A percentile compares a stretch with the other conserved stretches of the same genome.
phyloP scores from a whole-genome alignment of 2,797 vertebrate genomes.

The Paedocypris micromegethes region DNA sequence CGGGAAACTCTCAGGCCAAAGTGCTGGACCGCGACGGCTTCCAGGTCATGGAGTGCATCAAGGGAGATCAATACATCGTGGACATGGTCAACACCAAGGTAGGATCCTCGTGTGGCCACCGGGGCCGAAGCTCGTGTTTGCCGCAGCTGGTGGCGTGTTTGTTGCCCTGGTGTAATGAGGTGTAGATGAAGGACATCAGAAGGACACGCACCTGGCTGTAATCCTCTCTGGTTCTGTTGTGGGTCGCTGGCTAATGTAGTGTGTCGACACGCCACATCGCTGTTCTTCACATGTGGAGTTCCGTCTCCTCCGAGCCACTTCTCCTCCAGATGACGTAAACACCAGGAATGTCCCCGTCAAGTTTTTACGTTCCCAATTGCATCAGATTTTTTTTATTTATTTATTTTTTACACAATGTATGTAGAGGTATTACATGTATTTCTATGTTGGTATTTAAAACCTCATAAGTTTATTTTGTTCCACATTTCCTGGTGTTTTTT shows the following conservation, averaged over 20 bases:
- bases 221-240: slow-evolving; percentile 30
- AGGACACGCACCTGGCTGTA: slow-evolving; percentile 41
- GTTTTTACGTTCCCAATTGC: too few species aligned
- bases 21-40: slow-evolving; percentile 96
- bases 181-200: slow-evolving; percentile 45
- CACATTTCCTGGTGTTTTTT: too few species aligned
- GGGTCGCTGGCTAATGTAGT: slow-evolving; percentile 37
- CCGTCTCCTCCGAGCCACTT: too few species aligned
- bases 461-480: too few species aligned
- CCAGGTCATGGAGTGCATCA: slow-evolving; percentile 92
- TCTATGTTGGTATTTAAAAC: too few species aligned
- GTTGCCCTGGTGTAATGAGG: slow-evolving; percentile 44
- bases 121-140: slow-evolving; percentile 5
- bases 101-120: slow-evolving; percentile 16
- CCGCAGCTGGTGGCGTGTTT: slow-evolving; percentile 41
- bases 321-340: too few species aligned
- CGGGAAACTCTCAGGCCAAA: slow-evolving; percentile 94
- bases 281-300: too few species aligned
- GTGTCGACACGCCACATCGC: slow-evolving; percentile 34
- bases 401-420: too few species aligned
- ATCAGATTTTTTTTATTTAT: too few species aligned
- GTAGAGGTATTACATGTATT: too few species aligned
- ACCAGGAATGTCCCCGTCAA: too few species aligned
- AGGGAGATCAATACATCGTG: slow-evolving; percentile 97
- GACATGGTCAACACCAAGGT: slow-evolving; percentile 99